Evolutionary conservation across 2,113 vertebrate species (phyloP), one percentile per base, ranked within the genome.

Genomic region (Nycticebus coucang): DNA sequence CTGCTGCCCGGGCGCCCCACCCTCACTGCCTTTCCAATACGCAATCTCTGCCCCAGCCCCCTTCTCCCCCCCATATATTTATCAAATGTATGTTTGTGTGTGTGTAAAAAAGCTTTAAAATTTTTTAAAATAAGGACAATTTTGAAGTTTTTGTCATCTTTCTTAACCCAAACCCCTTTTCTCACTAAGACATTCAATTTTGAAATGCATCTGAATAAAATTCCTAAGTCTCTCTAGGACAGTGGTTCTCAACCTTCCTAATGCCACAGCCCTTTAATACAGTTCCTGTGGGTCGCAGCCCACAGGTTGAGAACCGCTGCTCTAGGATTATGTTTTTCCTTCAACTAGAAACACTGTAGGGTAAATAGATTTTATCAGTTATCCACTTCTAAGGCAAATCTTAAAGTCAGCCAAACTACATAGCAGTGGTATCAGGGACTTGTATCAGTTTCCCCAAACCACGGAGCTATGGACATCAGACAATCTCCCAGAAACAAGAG

Each of bases 341-440:
- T 82, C 50, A 55, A 41, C 28, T 74, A 82, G 37, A 74, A 41
- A n/a, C 13, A 68, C 33, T 50, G 45, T 50, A 50, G 45, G 41
- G 37, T 37, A 81, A 45, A 80, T 71, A 66, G 33, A 57, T 13
- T 21, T 60, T 72, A 90, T 45, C 66, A 50, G 68, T 59, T 68
- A 41, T 64, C 41, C 57, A 87, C 33, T 82, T 66, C 59, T 90
- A 92, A 93, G 71, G 72, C 41, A 96, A 80, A 88, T 96, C 71
- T 88, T 28, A 91, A 79, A 79, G 26, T 55, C 68, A 80, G 37
- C 30, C 37, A 80, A 60, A 89, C 30, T 78, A 60, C 33, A 78
- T 69, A 86, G n/a, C 53, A 78, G 9, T 78, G n/a, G 3, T 15
- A 62, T 35, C 50, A 95, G 41, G 86, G 57, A 78, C 55, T 82